Evolutionary conservation across 2,113 vertebrate genomes (phyloP).

Genomic region (Campylomormyrus numenius): DNA sequence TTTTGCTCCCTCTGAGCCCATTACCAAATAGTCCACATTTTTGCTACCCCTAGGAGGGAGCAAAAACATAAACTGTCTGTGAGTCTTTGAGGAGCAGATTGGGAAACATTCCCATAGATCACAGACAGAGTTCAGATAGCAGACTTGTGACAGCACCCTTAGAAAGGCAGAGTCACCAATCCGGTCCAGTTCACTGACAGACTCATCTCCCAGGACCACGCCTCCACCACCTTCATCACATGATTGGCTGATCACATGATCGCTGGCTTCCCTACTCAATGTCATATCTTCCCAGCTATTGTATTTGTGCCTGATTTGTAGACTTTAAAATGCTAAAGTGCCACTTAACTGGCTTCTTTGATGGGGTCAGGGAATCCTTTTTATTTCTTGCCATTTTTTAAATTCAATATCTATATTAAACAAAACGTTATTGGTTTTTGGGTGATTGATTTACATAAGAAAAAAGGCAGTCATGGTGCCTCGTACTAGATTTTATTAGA

Average conservation of each 20-base stretch:
- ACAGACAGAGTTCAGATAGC: neutral
- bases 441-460: neutral
- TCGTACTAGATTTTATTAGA: neutral
- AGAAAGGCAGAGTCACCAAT: neutral
- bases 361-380: neutral
- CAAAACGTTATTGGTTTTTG: neutral
- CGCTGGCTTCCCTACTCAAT: neutral
- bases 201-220: neutral
- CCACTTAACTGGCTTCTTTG: neutral
- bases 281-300: neutral
- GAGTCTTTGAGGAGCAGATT: neutral
- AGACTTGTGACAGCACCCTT: neutral
- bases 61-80: neutral
- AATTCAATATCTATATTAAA: neutral
- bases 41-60: neutral
- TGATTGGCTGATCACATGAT: neutral
- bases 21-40: neutral
- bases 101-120: neutral
- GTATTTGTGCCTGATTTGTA: neutral
- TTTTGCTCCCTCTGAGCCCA: neutral
- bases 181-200: neutral
- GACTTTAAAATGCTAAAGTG: neutral
- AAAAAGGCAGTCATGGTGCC: neutral
- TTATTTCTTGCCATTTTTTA: neutral
- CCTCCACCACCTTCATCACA: neutral